Evolutionary conservation across 2,888 invertebrate species (phyloP), one percentile per base, ranked within the genome.

Genomic region (Rotaria sp.): DNA sequence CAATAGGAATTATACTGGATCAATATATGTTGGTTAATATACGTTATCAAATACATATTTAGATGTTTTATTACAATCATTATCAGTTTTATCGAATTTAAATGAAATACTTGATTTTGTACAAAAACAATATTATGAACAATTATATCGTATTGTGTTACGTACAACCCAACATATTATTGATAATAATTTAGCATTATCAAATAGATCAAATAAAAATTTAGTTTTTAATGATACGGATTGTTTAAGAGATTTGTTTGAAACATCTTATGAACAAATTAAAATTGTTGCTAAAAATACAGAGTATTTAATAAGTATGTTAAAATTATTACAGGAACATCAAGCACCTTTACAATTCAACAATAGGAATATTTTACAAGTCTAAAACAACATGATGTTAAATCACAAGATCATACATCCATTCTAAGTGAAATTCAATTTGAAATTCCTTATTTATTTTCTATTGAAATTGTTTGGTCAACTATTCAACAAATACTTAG

Each of bases 211-310:
- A 26, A 45, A 38, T 26, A 24, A 38, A n/a, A 80, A n/a, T 45
- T 13, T 80, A 45, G 45, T 18, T 41, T 13, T 80, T 3, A 80
- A 80, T 45, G 45, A 45, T 80, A 41, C 75, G 2, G 75, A 80
- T 80, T 45, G 45, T 80, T 45, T 80, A 41, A 21, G 75, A 80
- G 75, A 80, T 80, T 80, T 80, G 45, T 26, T 80, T 24, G 75
- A 80, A 80, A 80, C 75, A 24, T 13, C 24, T 26, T 80, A 80
- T 45, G 75, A 80, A 45, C 75, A 80, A 45, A 45, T 80, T 45
- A 80, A 80, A 80, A 11, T 80, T 45, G 45, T 80, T 24, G 41
- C 45, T 24, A 80, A 80, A 45, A 45, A 41, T 26, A 26, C 26
- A 2, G 75, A 80, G 45, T 45, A 80, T 80, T 24, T 80, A 45